phyloP scores from a whole-genome alignment of 2,888 invertebrate species.

The Pristionchus entomophagus region DNA sequence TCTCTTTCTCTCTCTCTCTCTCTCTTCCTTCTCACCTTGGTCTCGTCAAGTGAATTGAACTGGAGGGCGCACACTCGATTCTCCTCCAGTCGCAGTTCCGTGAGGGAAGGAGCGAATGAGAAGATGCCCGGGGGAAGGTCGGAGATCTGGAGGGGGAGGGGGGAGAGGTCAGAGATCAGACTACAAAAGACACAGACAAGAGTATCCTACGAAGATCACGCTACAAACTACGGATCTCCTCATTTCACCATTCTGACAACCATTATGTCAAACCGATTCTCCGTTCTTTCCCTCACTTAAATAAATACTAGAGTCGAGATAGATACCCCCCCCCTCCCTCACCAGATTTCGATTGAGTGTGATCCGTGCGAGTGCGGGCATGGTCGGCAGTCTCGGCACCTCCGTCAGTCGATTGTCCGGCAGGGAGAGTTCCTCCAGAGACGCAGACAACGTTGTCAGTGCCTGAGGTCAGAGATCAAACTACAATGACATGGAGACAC shows the following conservation, averaged over 20 bases:
- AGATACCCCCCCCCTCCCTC: not conserved
- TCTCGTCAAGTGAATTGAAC: constrained; percentile 63
- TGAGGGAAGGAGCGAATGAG: constrained; percentile 53
- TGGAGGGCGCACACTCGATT: constrained; percentile 66
- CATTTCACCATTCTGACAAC: too few relatives aligned
- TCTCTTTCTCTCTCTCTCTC: too few relatives aligned
- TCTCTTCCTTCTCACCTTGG: constrained; percentile 54
- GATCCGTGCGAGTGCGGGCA: constrained; percentile 82
- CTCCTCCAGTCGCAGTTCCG: constrained; percentile 64
- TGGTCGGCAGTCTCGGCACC: not conserved
- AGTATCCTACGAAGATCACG: not conserved
- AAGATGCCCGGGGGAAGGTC: constrained; percentile 56
- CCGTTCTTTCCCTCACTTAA: too few relatives aligned
- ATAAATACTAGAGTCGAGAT: too few relatives aligned
- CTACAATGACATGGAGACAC: too few relatives aligned
- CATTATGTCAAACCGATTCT: too few relatives aligned
- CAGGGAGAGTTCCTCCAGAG: constrained; percentile 86
- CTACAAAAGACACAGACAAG: not conserved
- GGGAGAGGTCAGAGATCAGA: constrained; percentile 30
- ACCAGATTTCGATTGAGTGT: constrained; percentile 84
- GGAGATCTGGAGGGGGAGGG: constrained; percentile 51
- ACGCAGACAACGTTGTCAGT: constrained; percentile 40
- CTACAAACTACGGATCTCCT: not conserved
- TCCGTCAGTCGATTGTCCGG: constrained; percentile 87
- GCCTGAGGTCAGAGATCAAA: constrained; percentile 20